Percentiles rank a stretch among this genome's conserved stretches.
Evolutionary conservation across 2,113 vertebrate genomes (phyloP).

Genomic region (Gopherus evgoodei): DNA sequence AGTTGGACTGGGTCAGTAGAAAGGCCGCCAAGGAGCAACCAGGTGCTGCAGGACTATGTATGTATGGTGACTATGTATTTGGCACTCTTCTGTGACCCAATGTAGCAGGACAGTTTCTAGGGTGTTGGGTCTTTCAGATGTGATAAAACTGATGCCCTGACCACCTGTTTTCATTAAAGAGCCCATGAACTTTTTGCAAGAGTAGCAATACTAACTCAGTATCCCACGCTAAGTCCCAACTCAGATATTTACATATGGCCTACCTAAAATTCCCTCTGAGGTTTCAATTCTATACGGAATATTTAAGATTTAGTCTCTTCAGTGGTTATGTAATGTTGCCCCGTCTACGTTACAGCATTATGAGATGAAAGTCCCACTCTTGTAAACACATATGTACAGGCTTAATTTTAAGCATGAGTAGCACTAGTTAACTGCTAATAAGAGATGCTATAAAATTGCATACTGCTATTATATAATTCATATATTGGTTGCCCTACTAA

Average conservation of each 20-base stretch:
- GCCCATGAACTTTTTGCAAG: background rate
- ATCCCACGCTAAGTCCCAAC: background rate
- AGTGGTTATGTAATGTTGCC: background rate
- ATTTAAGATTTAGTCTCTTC: background rate
- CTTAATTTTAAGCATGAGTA: background rate
- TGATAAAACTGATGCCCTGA: background rate
- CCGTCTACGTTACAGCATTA: background rate
- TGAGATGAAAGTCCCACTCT: background rate
- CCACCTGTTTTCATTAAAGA: background rate
- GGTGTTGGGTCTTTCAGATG: background rate
- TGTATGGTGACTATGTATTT: background rate
- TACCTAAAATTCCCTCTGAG: background rate
- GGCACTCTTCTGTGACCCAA: rapidly evolving
- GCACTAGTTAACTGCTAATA: background rate
- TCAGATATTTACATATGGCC: background rate
- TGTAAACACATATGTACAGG: background rate
- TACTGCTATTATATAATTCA: background rate
- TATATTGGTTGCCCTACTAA: background rate
- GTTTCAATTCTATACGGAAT: background rate
- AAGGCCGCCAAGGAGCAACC: background rate
- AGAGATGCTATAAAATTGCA: background rate
- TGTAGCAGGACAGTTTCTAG: background rate
- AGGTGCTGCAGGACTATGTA: background rate
- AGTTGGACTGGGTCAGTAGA: background rate
- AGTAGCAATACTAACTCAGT: background rate